phyloP scores from a whole-genome alignment of 2,113 vertebrate genomes.

The Oplegnathus fasciatus region DNA sequence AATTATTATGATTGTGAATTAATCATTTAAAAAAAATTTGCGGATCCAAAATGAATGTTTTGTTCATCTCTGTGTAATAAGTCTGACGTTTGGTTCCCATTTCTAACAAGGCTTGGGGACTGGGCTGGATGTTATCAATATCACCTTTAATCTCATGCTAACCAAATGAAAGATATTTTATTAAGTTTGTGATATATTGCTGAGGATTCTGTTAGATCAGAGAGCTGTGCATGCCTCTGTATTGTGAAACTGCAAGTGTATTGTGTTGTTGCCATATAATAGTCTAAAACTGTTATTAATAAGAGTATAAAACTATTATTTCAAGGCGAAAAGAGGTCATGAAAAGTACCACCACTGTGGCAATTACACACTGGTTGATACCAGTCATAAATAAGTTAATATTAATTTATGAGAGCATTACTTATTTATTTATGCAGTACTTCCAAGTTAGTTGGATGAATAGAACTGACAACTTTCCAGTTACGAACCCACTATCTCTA shows the following conservation, averaged over 20 bases:
- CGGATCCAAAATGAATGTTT: no score
- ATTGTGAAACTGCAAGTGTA: background rate
- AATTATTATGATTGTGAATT: no score
- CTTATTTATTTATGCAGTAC: conserved; percentile 45
- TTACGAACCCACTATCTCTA: conserved; percentile 17
- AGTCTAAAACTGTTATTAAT: background rate
- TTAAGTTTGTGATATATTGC: background rate
- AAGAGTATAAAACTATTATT: background rate
- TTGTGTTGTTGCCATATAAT: background rate
- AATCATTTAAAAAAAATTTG: no score
- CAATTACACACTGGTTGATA: conserved; percentile 9
- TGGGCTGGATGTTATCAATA: no score
- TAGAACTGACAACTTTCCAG: conserved; percentile 38
- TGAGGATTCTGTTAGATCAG: background rate
- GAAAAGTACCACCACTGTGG: background rate
- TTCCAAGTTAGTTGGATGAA: conserved; percentile 47
- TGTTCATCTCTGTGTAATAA: no score
- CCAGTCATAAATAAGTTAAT: conserved; percentile 50
- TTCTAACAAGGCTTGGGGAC: no score
- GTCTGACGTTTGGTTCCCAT: no score
- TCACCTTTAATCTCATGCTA: background rate
- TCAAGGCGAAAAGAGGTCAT: background rate
- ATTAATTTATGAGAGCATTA: conserved; percentile 42
- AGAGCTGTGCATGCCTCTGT: background rate
- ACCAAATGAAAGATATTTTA: background rate